Conservation (phyloP, 2,888 invertebrate species). For the Teleogryllus oceanicus region DNA sequence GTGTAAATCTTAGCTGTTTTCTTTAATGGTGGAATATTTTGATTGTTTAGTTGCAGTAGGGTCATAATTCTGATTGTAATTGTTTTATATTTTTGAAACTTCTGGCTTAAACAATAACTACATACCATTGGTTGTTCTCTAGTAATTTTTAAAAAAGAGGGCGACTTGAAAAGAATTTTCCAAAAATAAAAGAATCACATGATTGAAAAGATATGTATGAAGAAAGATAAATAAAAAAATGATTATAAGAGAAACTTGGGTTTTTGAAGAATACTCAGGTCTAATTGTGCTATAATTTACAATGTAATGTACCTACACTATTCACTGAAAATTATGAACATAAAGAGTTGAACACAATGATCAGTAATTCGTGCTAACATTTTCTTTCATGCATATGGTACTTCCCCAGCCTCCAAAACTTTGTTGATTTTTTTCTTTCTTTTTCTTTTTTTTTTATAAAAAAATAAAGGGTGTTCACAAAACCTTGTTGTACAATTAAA, state of each 20-base stretch:
- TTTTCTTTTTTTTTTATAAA: no score
- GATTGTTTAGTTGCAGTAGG: slow-evolving; percentile 7
- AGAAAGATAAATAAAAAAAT: neutral
- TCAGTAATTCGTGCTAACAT: neutral
- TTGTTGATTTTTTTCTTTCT: no score
- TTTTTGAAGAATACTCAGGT: slow-evolving; percentile 32
- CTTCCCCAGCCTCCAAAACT: neutral
- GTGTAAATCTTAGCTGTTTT: slow-evolving; percentile 3
- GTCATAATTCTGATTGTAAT: neutral
- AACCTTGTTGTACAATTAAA: no score
- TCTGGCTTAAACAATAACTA: neutral
- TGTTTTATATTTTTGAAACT: neutral
- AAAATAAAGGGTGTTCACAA: no score
- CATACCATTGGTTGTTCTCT: neutral
- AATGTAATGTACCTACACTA: neutral
- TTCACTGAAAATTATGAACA: neutral
- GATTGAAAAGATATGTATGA: neutral
- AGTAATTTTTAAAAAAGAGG: neutral
- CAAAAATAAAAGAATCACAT: neutral
- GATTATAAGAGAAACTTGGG: slow-evolving; percentile 26
- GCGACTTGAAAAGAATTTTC: neutral
- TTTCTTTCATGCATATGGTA: neutral
- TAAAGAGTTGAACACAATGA: slow-evolving; percentile 9
- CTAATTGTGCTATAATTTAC: slow-evolving; percentile 21
- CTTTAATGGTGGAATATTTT: slow-evolving; percentile 11